These are phyloP conservation scores for Eospalax fontanierii DNA, from an alignment of 2,797 vertebrate species.

Conservation along the genomic window DNA sequence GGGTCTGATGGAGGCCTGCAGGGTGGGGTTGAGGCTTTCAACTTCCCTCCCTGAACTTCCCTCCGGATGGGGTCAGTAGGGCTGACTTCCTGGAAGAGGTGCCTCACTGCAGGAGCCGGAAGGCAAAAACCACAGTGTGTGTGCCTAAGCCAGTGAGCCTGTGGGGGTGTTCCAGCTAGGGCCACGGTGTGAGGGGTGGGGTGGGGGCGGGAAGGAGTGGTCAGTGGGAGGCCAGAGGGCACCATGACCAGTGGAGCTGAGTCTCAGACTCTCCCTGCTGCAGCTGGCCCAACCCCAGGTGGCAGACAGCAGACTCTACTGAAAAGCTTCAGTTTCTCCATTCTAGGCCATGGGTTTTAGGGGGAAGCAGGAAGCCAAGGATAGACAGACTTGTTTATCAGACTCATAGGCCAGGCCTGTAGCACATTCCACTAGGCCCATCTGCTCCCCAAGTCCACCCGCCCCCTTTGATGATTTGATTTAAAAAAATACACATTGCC, in stretches of 20 bases:
- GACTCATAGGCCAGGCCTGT: background rate
- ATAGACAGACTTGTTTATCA: background rate
- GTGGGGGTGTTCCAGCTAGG: rapidly evolving
- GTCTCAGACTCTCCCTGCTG: background rate
- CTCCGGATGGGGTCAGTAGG: background rate
- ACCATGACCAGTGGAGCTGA: rapidly evolving
- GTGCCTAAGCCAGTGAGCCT: background rate
- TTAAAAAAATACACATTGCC: too few species aligned
- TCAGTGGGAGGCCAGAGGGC: background rate
- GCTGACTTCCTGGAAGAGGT: background rate
- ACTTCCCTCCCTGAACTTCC: background rate
- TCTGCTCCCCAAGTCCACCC: background rate
- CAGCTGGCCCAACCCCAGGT: background rate
- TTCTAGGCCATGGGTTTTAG: background rate
- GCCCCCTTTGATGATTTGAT: background rate
- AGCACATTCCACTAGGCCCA: too few species aligned
- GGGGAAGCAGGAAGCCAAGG: too few species aligned
- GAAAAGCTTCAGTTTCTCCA: background rate
- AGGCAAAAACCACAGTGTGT: background rate
- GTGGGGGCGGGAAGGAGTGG: rapidly evolving
- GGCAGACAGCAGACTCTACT: background rate
- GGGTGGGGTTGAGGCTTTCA: background rate
- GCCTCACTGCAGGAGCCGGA: background rate
- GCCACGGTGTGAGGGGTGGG: background rate
- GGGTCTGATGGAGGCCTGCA: background rate